These are phyloP conservation scores for Aphaenogaster rudis DNA, from an alignment of 1,140 invertebrate species.

Conservation along the genomic window DNA sequence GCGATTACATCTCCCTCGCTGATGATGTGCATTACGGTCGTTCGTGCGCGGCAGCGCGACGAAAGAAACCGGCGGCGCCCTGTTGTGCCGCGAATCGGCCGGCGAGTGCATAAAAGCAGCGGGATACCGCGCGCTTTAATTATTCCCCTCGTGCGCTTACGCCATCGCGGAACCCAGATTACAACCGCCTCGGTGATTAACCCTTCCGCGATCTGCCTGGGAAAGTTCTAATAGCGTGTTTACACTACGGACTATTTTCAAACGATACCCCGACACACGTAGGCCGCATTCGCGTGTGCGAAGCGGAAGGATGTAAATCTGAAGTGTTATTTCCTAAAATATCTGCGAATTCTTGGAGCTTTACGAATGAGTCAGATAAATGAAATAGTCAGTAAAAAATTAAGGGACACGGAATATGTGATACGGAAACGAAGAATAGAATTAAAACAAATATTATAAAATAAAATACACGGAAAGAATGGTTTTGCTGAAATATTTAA, in stretches of 20 bases:
- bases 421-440: neutral
- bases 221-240: constrained; percentile 47
- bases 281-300: neutral
- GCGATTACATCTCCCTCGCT: constrained; percentile 42
- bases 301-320: neutral
- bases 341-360: neutral
- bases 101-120: constrained; percentile 58
- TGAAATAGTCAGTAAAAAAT: neutral
- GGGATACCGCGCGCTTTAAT: constrained; percentile 61
- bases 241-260: constrained; percentile 23
- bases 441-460: neutral
- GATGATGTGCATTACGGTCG: constrained; percentile 51
- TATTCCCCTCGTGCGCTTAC: constrained; percentile 47
- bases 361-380: neutral
- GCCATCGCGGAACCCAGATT: constrained; percentile 41
- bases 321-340: neutral
- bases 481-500: too few species aligned
- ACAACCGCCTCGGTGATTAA: constrained; percentile 44
- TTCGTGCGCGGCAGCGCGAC: constrained; percentile 38
- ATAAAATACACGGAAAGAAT: neutral
- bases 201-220: constrained; percentile 32
- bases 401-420: neutral
- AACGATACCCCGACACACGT: neutral
- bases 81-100: constrained; percentile 55
- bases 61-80: constrained; percentile 58